Evolutionary conservation across 1,140 invertebrate genomes (phyloP).

Genomic region (Proctacanthus coquilletti): DNA sequence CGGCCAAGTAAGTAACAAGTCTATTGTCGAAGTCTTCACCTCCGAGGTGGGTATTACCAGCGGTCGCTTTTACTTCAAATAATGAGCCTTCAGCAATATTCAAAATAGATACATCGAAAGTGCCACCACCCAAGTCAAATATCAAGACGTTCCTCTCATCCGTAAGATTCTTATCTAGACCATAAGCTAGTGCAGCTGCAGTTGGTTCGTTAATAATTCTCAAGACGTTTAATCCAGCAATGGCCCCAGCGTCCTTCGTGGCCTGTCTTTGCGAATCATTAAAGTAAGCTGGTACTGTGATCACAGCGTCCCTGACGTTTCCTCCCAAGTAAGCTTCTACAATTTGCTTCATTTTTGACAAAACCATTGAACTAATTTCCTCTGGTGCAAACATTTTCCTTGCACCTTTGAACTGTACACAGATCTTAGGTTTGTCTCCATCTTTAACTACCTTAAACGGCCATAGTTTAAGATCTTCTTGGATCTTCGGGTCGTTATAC

Average conservation of each 20-base stretch:
- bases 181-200: conserved; percentile 58
- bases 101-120: conserved; percentile 74
- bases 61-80: conserved; percentile 63
- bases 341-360: conserved; percentile 67
- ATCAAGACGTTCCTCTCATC: conserved; percentile 61
- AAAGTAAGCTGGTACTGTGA: conserved; percentile 43
- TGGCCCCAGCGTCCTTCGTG: conserved; percentile 48
- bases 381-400: conserved; percentile 55
- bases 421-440: conserved; percentile 48
- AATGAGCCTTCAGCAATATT: conserved; percentile 70
- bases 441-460: conserved; percentile 55
- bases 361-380: conserved; percentile 64
- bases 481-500: conserved; percentile 53
- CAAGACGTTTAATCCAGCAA: conserved; percentile 48
- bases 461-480: conserved; percentile 61
- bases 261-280: conserved; percentile 49
- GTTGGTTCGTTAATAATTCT: conserved; percentile 61
- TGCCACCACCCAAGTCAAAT: conserved; percentile 58
- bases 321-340: conserved; percentile 61
- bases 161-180: conserved; percentile 55
- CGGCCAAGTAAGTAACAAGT: conserved; percentile 59
- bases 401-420: conserved; percentile 58
- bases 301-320: conserved; percentile 47
- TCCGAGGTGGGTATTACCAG: conserved; percentile 57
- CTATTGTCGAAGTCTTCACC: conserved; percentile 66